These are phyloP conservation scores for Aegotheles bennettii DNA, from an alignment of 2,113 vertebrate species.

Conservation along the genomic window DNA sequence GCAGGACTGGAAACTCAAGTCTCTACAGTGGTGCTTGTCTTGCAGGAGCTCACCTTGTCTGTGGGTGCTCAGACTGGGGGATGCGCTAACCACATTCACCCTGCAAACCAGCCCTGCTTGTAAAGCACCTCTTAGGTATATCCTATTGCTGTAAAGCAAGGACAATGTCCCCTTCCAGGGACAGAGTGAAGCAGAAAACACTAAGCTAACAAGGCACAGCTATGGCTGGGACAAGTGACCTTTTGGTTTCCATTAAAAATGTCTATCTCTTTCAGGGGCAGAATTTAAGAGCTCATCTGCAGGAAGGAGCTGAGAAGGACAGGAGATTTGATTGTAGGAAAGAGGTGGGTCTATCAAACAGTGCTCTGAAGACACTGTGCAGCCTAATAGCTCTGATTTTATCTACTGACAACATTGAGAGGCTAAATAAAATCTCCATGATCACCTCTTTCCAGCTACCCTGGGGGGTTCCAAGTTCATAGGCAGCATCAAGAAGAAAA, in stretches of 20 bases:
- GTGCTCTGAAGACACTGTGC: neutral
- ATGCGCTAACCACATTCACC: fast-evolving
- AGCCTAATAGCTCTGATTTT: neutral
- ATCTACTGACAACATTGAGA: neutral
- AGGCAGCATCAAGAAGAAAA: neutral
- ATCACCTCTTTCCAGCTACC: neutral
- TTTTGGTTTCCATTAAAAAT: neutral
- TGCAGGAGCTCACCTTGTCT: neutral
- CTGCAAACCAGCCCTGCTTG: neutral
- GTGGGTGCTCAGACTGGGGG: neutral
- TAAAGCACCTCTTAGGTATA: neutral
- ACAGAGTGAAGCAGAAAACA: neutral
- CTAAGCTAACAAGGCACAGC: neutral
- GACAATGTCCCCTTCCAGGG: neutral
- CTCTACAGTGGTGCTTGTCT: neutral
- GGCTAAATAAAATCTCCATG: neutral
- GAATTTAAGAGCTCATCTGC: neutral
- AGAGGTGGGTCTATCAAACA: neutral
- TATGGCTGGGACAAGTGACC: neutral
- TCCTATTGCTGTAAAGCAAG: neutral
- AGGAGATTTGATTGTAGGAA: neutral
- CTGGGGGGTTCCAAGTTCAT: neutral
- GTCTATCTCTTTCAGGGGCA: neutral
- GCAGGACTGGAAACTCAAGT: neutral
- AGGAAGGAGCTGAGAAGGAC: neutral